Evolutionary conservation across 2,113 vertebrate species (phyloP), one percentile per base, ranked within the genome.

Genomic region (Haemorhous mexicanus): DNA sequence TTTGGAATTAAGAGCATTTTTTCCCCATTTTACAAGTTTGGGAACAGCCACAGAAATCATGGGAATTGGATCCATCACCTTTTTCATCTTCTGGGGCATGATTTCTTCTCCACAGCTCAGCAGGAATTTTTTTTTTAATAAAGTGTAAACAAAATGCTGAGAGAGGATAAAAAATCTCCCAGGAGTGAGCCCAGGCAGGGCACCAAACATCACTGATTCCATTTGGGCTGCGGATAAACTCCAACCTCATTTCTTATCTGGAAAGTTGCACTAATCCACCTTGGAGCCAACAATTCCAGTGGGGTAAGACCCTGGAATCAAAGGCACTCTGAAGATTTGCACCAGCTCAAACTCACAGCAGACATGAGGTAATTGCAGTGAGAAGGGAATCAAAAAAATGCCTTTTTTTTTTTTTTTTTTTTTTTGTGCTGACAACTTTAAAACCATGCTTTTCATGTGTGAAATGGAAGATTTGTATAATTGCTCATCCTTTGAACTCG

Each of bases 401-500:
- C 22, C 49, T 67, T 27, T 3, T 43, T 68, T 76, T 13, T 19
- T 28, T 67, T n/a, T 62, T 41, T 33, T 67, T 5, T 46, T 79
- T 77, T 55, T 53, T 55, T 84, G 44, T 86, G 69, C 91, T 91
- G 95, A 90, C 93, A 94, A 82, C 41, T 94, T 95, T 84, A 84
- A 95, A 91, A 87, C 67, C 84, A 64, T 0, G 33, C 82, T 91
- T 94, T 89, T 96, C 95, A 96, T 94, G 94, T 94, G 91, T 90
- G 94, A 97, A 96, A 97, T 95, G 94, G 87, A 89, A 87, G 93
- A 95, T 96, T 95, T 95, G 89, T 96, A 62, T 96, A 95, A 97
- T 95, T 96, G 96, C 82, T 90, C 91, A 89, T 95, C 96, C 96
- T 95, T 94, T 96, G 95, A 95, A 95, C 91, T 95, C 11, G 59